Evolutionary conservation across 2,888 invertebrate genomes (phyloP), one percentile per base, ranked within the genome.

Genomic region (Dromius quadrimaculatus): DNA sequence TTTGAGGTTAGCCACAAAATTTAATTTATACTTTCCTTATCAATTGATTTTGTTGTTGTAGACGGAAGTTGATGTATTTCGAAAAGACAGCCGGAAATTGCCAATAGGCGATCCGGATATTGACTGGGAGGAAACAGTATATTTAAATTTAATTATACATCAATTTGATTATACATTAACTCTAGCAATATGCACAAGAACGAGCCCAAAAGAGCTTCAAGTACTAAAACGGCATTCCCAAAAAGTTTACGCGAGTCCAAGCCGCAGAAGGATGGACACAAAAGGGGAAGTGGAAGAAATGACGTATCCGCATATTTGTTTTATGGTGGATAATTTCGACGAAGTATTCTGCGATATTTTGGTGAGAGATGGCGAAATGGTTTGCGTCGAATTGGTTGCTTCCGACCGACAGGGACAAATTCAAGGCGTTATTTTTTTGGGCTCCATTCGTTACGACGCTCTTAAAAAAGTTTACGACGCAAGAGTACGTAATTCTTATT

Each of bases 101-200:
- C 98, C 98, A 62, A 93, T 97, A 78, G 95, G 95, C 72, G 97
- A 98, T 85, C 93, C 94, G 43, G 94, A 94, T 80, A 92, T 98
- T 78, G 97, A 98, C 84, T 99, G 98, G 98, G 98, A 98, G 84
- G 98, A 99, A 86, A 98, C 98, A 71, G 97, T 98, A 74, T 98
- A 98, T 85, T 87, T 98, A 76, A 98, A 98, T 86, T 88, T 98
- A 82, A 92, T 98, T 78, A 93, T 99, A 81, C 98, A 99, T 84
- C 98, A 98, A 87, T 95, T 99, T 84, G 97, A 98, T 83, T 99
- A 98, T 84, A 97, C 94, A 72, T 87, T 99, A 72, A 98, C 98
- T 45, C 87, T 98, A 82, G 98, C 98, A 74, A 95, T 98, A 79
- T 99, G 98, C 85, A 97, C 97, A 73, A 89, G 98, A 80, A 98